Evolutionary conservation across 92 coral and sea anemone genomes (phyloP), one percentile per base, ranked within the genome.

Genomic region (Palythoa caribaeorum): DNA sequence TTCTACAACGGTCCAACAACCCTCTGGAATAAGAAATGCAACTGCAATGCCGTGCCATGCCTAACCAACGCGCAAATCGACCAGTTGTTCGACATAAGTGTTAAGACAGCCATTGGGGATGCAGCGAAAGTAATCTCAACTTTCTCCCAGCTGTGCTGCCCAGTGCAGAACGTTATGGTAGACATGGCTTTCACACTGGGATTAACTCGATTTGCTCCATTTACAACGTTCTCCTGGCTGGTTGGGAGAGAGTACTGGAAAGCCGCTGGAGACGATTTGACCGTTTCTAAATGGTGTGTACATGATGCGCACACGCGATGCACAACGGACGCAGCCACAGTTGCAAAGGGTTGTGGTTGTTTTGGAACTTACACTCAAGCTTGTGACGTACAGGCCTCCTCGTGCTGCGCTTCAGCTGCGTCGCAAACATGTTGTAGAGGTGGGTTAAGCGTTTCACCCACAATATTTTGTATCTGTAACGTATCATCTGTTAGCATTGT

Each of bases 161-260:
- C 90, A n/a, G 96, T 95, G 3, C 99, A 95, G 77, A 93, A 93
- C 48, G 91, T 89, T 5, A 91, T 95, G 91, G 98, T 95, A 15
- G 98, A 95, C 95, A 93, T 96, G 95, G 90, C 99, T 1, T 96
- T 93, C 79, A 93, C 95, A 11, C 62, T 96, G 7, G 99, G 98
- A 13, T 89, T 91, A 6, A 39, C 87, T 6, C 12, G 91, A 40
- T 95, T 96, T 60, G 44, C 92, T 35, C 11, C 51, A 60, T 96
- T 95, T 71, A 90, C 91, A 7, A 88, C 92, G 9, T 96, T 96
- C 88, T 68, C 96, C 20, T 16, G 20, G 39, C 83, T 94, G 65
- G 50, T 96, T 13, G 73, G 75, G 17, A 15, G 77, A 10, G 94
- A 96, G 84, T 81, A 69, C 71, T 96, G 99, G 99, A 93, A 96